A percentile compares a stretch with the other conserved stretches of the same genome.
Conservation (phyloP, 2,888 invertebrate genomes). For the Cryptosula pallasiana region DNA sequence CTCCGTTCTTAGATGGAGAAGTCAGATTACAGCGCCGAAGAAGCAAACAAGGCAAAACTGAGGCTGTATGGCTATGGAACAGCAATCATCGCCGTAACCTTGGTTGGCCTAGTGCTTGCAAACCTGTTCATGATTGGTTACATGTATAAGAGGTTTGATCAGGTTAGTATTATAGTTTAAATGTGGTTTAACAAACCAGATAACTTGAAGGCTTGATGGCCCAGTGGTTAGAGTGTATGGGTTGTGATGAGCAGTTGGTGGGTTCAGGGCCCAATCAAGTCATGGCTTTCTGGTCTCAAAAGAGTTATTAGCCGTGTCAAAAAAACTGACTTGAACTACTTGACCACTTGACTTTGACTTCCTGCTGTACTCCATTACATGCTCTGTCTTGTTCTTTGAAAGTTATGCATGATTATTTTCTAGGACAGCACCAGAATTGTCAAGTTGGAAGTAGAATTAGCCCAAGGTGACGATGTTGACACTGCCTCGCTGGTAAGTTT, state of each 20-base stretch:
- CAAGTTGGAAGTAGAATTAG: not conserved
- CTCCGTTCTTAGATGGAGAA: not conserved
- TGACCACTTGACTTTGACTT: too few species aligned
- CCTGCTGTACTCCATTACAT: too few species aligned
- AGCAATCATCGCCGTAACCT: not conserved
- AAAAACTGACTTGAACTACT: too few species aligned
- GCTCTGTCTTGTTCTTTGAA: too few species aligned
- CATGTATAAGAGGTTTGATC: not conserved
- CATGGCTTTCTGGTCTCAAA: too few species aligned
- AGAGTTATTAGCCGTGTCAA: too few species aligned
- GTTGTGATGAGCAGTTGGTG: too few species aligned
- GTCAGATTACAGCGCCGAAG: not conserved
- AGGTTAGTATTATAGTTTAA: not conserved
- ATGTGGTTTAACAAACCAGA: too few species aligned
- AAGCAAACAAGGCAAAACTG: not conserved
- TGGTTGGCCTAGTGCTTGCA: not conserved
- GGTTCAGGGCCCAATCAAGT: too few species aligned
- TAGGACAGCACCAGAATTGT: not conserved
- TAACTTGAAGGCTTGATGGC: too few species aligned
- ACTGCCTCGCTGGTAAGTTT: not conserved
- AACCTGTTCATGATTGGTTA: not conserved
- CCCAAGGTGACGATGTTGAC: not conserved
- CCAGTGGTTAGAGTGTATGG: too few species aligned
- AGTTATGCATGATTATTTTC: too few species aligned
- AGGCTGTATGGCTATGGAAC: not conserved